Evolutionary conservation across 2,113 vertebrate species (phyloP).

Genomic region (Ceratotherium simum): DNA sequence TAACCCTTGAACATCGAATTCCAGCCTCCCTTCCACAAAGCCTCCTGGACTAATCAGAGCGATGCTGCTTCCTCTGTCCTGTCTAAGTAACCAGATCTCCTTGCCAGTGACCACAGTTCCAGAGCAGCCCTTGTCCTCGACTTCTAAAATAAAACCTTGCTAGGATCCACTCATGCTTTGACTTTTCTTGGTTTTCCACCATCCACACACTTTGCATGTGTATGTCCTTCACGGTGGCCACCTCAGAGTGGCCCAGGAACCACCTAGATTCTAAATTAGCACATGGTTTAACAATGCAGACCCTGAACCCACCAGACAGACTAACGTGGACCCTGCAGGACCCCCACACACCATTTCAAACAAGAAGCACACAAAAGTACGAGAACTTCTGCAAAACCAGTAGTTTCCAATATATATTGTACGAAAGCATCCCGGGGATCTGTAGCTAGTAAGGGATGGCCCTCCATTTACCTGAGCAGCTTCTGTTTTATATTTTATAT

Average conservation of each 20-base stretch:
- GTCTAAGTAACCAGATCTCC: not conserved
- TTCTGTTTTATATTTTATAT: not conserved
- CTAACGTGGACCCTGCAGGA: not conserved
- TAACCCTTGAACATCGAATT: not conserved
- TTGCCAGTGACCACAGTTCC: not conserved
- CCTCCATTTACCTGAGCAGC: not conserved
- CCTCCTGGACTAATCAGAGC: not conserved
- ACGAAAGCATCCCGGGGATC: not conserved
- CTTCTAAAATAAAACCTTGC: not conserved
- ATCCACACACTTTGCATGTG: not conserved
- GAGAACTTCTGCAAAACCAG: not conserved
- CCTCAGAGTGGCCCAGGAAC: not conserved
- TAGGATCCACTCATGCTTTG: not conserved
- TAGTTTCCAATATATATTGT: not conserved
- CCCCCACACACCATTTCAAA: not conserved
- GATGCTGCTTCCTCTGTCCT: not conserved
- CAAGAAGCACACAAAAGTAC: not conserved
- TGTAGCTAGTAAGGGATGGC: not conserved
- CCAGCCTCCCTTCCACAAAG: not conserved
- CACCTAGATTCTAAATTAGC: not conserved
- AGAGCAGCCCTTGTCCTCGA: fast-evolving
- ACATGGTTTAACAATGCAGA: not conserved
- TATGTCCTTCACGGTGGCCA: not conserved
- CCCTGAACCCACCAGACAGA: not conserved
- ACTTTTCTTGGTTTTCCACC: not conserved